Percentiles rank a stretch among this genome's conserved stretches.
These are phyloP conservation scores for Mesoligia furuncula DNA, from an alignment of 2,888 invertebrate genomes.

Conservation along the genomic window DNA sequence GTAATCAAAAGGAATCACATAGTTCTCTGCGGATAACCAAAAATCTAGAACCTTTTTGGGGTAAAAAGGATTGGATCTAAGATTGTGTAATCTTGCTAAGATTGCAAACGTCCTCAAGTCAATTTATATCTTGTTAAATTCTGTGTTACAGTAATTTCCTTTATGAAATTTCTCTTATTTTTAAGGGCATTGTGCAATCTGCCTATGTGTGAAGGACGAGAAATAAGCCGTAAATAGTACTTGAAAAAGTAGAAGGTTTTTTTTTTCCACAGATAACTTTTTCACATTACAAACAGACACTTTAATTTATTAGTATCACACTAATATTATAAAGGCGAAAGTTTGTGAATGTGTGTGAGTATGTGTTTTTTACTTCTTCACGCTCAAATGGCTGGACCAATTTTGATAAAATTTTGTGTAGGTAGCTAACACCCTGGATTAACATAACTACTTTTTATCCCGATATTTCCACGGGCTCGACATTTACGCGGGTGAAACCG, in stretches of 20 bases:
- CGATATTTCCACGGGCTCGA: no score
- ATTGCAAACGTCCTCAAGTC: constrained; percentile 17
- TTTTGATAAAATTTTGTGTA: no score
- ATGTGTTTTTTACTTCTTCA: no score
- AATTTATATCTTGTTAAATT: constrained; percentile 7
- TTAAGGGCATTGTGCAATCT: background rate
- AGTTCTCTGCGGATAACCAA: constrained; percentile 17
- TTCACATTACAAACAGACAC: no score
- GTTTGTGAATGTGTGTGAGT: no score
- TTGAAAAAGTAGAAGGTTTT: background rate
- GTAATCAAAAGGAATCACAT: constrained; percentile 43
- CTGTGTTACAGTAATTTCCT: background rate
- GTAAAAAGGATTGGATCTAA: constrained; percentile 19
- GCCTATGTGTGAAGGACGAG: background rate
- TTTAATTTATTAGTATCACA: no score
- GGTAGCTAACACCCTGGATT: no score
- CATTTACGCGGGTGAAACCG: no score
- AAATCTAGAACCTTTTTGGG: constrained; percentile 27
- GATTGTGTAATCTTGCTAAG: constrained; percentile 31
- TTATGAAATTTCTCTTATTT: constrained; percentile 4
- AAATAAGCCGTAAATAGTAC: background rate
- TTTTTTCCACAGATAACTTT: background rate
- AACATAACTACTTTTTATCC: no score
- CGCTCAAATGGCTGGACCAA: no score
- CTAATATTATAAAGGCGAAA: no score